Conservation (phyloP, 2,888 invertebrate species). For the Drosophila picticornis region DNA sequence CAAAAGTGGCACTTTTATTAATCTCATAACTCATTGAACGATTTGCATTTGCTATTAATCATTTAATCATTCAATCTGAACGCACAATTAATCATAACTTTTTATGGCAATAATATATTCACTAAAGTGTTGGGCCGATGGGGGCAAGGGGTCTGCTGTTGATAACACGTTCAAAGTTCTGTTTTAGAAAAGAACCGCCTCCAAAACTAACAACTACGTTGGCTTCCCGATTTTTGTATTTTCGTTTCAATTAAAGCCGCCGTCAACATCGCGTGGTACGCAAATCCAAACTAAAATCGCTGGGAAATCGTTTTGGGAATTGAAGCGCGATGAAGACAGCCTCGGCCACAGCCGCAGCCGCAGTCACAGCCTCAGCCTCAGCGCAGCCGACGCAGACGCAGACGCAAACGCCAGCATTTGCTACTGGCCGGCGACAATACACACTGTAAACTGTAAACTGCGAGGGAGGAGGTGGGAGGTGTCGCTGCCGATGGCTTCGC, state of each 20-base stretch:
- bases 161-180: constrained; percentile 32
- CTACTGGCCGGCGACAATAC: constrained; percentile 45
- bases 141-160: background rate
- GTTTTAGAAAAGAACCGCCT: constrained; percentile 42
- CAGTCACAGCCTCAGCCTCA: constrained; percentile 25
- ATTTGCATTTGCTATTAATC: constrained; percentile 33
- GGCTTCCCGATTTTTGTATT: constrained; percentile 43
- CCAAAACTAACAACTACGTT: constrained; percentile 39
- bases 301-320: constrained; percentile 82
- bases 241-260: constrained; percentile 79
- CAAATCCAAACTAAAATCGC: constrained; percentile 85
- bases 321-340: constrained; percentile 79
- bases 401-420: constrained; percentile 31
- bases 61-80: constrained; percentile 17
- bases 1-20: background rate
- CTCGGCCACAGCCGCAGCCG: constrained; percentile 46
- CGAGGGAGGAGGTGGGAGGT: constrained; percentile 30
- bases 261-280: constrained; percentile 84
- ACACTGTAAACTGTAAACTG: constrained; percentile 35
- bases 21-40: constrained; percentile 36
- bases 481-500: constrained; percentile 20
- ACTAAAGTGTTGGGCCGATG: constrained; percentile 9
- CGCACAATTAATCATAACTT: constrained; percentile 39
- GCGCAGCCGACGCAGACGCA: constrained; percentile 39
- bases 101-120: constrained; percentile 18